Base-by-base conservation (phyloP, 2,797 vertebrate genomes). In the Typhlichthys subterraneus region DNA sequence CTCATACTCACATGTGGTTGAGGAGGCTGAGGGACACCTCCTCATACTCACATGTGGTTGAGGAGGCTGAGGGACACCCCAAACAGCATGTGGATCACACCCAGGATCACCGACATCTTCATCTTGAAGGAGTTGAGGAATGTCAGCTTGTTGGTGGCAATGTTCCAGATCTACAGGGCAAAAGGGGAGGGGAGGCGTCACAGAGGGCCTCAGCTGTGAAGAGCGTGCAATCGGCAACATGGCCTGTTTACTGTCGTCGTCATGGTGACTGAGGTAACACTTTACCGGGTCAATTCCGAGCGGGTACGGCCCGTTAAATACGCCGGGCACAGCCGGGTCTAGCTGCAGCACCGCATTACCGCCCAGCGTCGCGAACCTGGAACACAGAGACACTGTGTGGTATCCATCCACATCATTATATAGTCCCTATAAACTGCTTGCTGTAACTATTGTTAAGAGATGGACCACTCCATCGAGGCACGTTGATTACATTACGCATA, bases 51-150 rank as follows among this genome's bases (percentile, higher is more conserved):
- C 91, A 94, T 79, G 83, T 93, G 92, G 85, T 94, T 94, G 76
- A 94, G 92, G 60, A 94, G 89, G 67, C 92, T 93, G 56, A 94
- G 92, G 0, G 93, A 90, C n/a, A 99, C 93, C 57, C 98, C 98
- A 76, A 99, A 99, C 64, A 95, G 65, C 98, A 99, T 99, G 83
- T 99, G 98, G 79, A 95, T 90, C 67, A 99, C 93, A 2, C 98
- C 98, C 49, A 99, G 91, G 77, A 99, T 93, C 73, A 99, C 94
- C 2, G 98, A 99, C 96, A 98, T 99, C 90, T 99, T 99, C 98
- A 99, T 99, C 81, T 99, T 99, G 70, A 98, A 99, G 0, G 98
- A 99, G 85, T 99, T 99, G 59, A 99, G 94, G 91, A 99, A 99
- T 7, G 94, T 97, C 82, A 99, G 85, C 72, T 99, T 99, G 85